These are phyloP conservation scores for Heliconius eleuchia DNA, from an alignment of 1,140 invertebrate genomes.

Conservation along the genomic window DNA sequence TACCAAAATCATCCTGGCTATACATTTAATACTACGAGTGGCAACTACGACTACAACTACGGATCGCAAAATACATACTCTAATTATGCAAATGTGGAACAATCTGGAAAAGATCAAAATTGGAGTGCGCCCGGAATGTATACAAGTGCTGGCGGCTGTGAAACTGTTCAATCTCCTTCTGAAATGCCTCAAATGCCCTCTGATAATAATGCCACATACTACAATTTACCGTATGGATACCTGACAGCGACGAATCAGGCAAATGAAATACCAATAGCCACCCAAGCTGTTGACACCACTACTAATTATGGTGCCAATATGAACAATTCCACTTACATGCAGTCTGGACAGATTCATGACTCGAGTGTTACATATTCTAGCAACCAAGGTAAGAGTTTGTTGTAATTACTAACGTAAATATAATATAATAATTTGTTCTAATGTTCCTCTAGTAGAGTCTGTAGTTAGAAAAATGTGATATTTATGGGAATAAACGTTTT, in stretches of 20 bases:
- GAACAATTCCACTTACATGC: constrained; percentile 70
- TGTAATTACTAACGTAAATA: constrained; percentile 5
- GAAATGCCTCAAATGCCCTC: constrained; percentile 57
- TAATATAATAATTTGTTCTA: background rate
- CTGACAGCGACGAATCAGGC: constrained; percentile 67
- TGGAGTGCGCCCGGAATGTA: constrained; percentile 59
- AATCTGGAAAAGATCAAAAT: constrained; percentile 49
- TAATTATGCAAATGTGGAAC: constrained; percentile 49
- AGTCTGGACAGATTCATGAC: constrained; percentile 53
- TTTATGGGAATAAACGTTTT: constrained; percentile 61
- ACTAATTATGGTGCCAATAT: constrained; percentile 59
- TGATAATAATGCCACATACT: constrained; percentile 67
- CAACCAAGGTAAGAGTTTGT: constrained; percentile 69
- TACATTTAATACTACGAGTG: constrained; percentile 72
- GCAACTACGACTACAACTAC: constrained; percentile 81
- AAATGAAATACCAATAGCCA: constrained; percentile 37
- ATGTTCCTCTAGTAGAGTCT: constrained; percentile 26
- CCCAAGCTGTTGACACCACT: constrained; percentile 41
- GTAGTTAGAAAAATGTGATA: constrained; percentile 42
- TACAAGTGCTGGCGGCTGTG: constrained; percentile 58
- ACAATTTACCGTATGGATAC: constrained; percentile 80
- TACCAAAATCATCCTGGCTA: constrained; percentile 83
- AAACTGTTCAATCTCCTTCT: constrained; percentile 81
- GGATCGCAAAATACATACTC: constrained; percentile 77
- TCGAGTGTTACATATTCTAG: constrained; percentile 59